Evolutionary conservation across 2,113 vertebrate species (phyloP).

Genomic region (Egretta garzetta): DNA sequence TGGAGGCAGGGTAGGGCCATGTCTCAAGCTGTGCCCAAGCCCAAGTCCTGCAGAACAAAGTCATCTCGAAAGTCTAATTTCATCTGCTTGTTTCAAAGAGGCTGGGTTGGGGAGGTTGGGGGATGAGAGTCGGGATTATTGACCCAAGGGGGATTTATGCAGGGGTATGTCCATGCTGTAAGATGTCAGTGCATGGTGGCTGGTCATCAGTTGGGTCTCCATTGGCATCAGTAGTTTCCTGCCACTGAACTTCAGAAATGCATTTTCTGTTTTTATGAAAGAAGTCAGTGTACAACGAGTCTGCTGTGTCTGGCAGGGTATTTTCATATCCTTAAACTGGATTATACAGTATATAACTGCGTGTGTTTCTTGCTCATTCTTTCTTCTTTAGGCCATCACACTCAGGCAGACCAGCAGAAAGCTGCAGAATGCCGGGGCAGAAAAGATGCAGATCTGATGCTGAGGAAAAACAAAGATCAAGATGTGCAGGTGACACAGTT

Average conservation of each 20-base stretch:
- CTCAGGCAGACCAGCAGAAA: neutral
- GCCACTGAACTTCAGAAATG: neutral
- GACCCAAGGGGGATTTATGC: neutral
- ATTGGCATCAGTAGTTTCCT: neutral
- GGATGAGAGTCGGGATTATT: neutral
- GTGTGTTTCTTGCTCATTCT: neutral
- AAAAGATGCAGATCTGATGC: neutral
- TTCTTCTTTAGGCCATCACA: neutral
- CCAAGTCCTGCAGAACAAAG: neutral
- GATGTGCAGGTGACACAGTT: neutral
- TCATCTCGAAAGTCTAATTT: accelerated
- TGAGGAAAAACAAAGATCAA: neutral
- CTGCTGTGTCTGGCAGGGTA: neutral
- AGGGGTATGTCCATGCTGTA: neutral
- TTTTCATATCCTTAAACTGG: neutral
- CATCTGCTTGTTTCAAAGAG: neutral
- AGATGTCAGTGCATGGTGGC: neutral
- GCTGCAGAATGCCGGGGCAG: neutral
- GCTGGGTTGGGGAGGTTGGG: neutral
- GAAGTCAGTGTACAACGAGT: accelerated
- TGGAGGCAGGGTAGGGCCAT: neutral
- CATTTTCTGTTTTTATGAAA: neutral
- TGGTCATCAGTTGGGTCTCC: neutral
- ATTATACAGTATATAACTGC: accelerated
- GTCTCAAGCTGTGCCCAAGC: no score